phyloP scores from a whole-genome alignment of 1,140 invertebrate genomes.

The Rhizoglyphus robini region DNA sequence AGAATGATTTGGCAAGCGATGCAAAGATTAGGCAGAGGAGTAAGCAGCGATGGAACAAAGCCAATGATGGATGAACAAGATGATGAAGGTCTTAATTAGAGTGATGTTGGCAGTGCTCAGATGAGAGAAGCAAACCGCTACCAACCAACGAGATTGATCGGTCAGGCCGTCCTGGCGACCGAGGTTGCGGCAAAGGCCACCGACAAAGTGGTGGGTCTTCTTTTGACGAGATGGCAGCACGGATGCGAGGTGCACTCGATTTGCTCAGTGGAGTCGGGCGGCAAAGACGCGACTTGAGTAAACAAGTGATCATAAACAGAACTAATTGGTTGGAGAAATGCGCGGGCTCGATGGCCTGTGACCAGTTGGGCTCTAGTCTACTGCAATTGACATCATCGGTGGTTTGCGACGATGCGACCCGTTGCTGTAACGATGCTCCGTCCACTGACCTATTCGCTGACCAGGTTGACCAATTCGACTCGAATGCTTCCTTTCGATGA shows the following conservation, averaged over 20 bases:
- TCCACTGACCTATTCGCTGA: no score
- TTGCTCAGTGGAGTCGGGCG: neutral
- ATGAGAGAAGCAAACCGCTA: neutral
- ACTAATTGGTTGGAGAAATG: slow-evolving; percentile 7
- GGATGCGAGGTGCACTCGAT: neutral
- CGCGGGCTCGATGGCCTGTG: neutral
- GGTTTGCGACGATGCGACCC: no score
- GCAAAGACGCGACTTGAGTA: neutral
- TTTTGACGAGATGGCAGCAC: slow-evolving; percentile 4
- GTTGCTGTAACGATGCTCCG: no score
- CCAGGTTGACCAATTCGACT: no score
- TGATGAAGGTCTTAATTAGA: slow-evolving; percentile 11
- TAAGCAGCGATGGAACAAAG: neutral
- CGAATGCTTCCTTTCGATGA: no score
- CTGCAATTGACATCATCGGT: no score
- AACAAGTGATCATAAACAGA: neutral
- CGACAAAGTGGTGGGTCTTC: no score
- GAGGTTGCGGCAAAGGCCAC: no score
- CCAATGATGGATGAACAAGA: neutral
- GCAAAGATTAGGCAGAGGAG: neutral
- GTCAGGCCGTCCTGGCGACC: no score
- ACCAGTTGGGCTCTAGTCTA: no score
- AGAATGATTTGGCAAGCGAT: neutral
- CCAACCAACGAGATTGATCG: neutral
- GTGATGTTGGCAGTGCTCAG: slow-evolving; percentile 1